Percentiles rank a stretch among this genome's conserved stretches.
Conservation (phyloP, 2,888 invertebrate genomes). For the Sinotaia quadrata region DNA sequence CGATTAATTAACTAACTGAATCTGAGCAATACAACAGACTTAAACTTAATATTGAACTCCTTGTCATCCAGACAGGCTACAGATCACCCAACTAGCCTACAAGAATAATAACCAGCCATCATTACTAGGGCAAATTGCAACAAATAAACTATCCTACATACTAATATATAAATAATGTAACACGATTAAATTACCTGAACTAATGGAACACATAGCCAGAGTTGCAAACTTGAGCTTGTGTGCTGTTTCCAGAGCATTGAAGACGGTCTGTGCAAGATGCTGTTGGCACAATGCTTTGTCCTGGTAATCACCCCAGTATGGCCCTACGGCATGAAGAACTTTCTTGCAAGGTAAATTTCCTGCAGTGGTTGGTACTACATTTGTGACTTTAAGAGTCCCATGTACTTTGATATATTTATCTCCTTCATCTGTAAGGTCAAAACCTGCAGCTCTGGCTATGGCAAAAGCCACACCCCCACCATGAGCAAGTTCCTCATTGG, state of each 20-base stretch:
- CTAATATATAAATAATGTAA: too few relatives aligned
- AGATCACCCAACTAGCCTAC: too few relatives aligned
- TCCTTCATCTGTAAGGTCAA: neutral
- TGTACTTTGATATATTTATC: neutral
- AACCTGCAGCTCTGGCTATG: constrained; percentile 20
- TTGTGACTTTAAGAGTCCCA: constrained; percentile 11
- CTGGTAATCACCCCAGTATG: constrained; percentile 28
- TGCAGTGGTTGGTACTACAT: constrained; percentile 24
- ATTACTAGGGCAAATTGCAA: too few relatives aligned
- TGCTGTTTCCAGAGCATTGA: constrained; percentile 10
- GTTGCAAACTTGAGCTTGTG: neutral
- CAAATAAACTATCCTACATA: too few relatives aligned
- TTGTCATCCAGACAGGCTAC: too few relatives aligned
- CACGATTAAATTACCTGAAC: constrained; percentile 10
- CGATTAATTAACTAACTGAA: too few relatives aligned
- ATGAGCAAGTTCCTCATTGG: constrained; percentile 2
- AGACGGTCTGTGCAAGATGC: constrained; percentile 4
- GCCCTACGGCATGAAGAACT: constrained; percentile 35
- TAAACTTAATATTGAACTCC: too few relatives aligned
- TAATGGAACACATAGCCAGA: constrained; percentile 9
- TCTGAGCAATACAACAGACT: too few relatives aligned
- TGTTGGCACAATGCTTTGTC: constrained; percentile 16
- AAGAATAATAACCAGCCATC: too few relatives aligned
- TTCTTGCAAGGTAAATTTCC: constrained; percentile 23
- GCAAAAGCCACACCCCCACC: constrained; percentile 28